Base-by-base conservation (phyloP, 2,888 invertebrate species). In the Papilio protenor region DNA sequence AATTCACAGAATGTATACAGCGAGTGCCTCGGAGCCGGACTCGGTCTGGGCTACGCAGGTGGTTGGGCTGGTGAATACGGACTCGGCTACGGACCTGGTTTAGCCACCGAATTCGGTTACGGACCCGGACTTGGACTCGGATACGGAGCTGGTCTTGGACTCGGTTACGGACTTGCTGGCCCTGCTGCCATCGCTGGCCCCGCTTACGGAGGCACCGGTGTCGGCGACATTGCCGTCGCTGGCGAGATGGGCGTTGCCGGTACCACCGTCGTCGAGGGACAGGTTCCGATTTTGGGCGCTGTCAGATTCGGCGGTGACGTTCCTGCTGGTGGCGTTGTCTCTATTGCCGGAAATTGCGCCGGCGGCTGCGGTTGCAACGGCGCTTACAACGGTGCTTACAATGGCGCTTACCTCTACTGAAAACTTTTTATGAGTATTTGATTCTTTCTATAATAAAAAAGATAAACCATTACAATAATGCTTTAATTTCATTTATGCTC, bases 281-380 rank as follows among this genome's bases (percentile, higher is more conserved):
- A 83, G 64, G 84, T 87, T 11, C 86, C 87, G 2, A 85, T 87
- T 77, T 81, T 83, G 72, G 85, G 87, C 11, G 82, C 84, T 47
- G 86, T 87, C 16, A 77, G 82, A 52, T 87, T 89, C 81, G 83
- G 89, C 23, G 90, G 84, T 10, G 76, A 80, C 33, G 77, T 84
- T 0, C 83, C 84, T 69, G 87, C 87, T 52, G 83, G 82, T 76
- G 87, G 87, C 23, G 77, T 83, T 6, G 85, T 87, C 57, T 82
- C 84, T 12, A 83, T 86, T 49, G 70, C 80, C 49, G 86, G 87
- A 12, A 33, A 33, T 33, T 33, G 33, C 33, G 33, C 33, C 33
- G 33, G 33, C 33, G 33, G 33, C 33, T 33, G 33, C 33, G 33
- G 33, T 2, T 33, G 33, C 33, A 33, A 33, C 3, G 33, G 33